These are phyloP conservation scores for Drosophila repletoides DNA, from an alignment of 1,140 invertebrate genomes.

Conservation along the genomic window DNA sequence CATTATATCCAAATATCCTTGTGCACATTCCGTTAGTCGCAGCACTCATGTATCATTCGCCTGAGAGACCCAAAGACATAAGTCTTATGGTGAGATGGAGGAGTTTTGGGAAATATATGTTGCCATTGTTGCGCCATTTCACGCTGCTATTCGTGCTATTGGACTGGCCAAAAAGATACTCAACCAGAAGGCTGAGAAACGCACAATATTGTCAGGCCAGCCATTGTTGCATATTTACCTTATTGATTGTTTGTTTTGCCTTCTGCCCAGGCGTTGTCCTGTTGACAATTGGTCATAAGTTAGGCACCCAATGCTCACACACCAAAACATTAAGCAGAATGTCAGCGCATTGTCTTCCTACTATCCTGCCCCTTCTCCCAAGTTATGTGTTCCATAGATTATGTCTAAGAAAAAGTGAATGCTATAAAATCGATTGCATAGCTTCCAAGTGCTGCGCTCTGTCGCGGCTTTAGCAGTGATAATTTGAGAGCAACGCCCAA, in stretches of 20 bases:
- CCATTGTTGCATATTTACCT: slow-evolving; percentile 50
- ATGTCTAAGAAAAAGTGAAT: slow-evolving; percentile 29
- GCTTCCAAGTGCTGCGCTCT: slow-evolving; percentile 28
- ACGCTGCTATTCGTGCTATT: slow-evolving; percentile 37
- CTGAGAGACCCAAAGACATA: slow-evolving; percentile 24
- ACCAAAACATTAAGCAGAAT: slow-evolving; percentile 55
- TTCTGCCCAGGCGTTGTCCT: slow-evolving; percentile 34
- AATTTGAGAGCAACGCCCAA: slow-evolving; percentile 64
- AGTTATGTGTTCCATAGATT: slow-evolving; percentile 47
- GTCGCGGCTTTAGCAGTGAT: slow-evolving; percentile 45
- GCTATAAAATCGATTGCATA: slow-evolving; percentile 59
- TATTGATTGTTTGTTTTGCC: slow-evolving; percentile 76
- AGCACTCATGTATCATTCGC: slow-evolving; percentile 57
- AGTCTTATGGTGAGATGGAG: slow-evolving; percentile 54
- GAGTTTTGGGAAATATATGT: slow-evolving; percentile 73
- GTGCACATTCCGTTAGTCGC: slow-evolving; percentile 50
- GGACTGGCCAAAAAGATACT: slow-evolving; percentile 40
- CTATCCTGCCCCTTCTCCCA: slow-evolving; percentile 33
- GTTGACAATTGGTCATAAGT: slow-evolving; percentile 69
- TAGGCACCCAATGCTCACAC: slow-evolving; percentile 46
- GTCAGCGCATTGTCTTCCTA: slow-evolving; percentile 65
- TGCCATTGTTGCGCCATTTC: slow-evolving; percentile 71
- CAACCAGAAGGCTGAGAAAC: slow-evolving; percentile 37
- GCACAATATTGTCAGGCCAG: slow-evolving; percentile 51
- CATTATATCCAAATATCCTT: slow-evolving; percentile 4